Evolutionary conservation across 2,888 invertebrate species (phyloP).

Genomic region (Brachypalpus laphriformis): DNA sequence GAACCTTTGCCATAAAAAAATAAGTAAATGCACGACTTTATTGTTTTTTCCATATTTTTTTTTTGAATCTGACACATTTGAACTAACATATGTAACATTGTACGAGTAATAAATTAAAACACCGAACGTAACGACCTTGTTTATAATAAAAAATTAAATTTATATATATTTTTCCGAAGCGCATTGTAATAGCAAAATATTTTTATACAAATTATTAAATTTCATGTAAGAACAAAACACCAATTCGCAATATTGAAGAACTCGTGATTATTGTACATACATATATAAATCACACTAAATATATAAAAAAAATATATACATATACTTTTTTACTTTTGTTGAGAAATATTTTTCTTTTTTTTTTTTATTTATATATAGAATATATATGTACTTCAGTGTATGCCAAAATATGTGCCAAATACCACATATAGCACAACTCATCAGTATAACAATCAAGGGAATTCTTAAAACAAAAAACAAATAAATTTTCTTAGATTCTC

Average conservation of each 20-base stretch:
- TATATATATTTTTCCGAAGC: conserved; percentile 26
- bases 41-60: neutral
- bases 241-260: conserved; percentile 66
- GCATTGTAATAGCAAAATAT: conserved; percentile 42
- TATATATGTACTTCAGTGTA: conserved; percentile 50
- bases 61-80: conserved; percentile 33
- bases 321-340: conserved; percentile 28
- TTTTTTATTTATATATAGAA: conserved; percentile 21
- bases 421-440: conserved; percentile 72
- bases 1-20: neutral
- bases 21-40: too few relatives aligned
- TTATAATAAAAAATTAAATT: conserved; percentile 8
- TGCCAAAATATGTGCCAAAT: conserved; percentile 74
- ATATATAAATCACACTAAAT: conserved; percentile 59
- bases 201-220: conserved; percentile 68
- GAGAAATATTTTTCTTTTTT: conserved; percentile 16
- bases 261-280: conserved; percentile 69
- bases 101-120: conserved; percentile 12
- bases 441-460: conserved; percentile 72
- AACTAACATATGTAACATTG: neutral
- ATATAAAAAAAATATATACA: conserved; percentile 47
- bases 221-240: conserved; percentile 71
- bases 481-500: conserved; percentile 55
- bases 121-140: conserved; percentile 33
- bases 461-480: conserved; percentile 46